These are phyloP conservation scores for Caranx melampygus DNA, from an alignment of 2,113 vertebrate genomes.

Conservation along the genomic window DNA sequence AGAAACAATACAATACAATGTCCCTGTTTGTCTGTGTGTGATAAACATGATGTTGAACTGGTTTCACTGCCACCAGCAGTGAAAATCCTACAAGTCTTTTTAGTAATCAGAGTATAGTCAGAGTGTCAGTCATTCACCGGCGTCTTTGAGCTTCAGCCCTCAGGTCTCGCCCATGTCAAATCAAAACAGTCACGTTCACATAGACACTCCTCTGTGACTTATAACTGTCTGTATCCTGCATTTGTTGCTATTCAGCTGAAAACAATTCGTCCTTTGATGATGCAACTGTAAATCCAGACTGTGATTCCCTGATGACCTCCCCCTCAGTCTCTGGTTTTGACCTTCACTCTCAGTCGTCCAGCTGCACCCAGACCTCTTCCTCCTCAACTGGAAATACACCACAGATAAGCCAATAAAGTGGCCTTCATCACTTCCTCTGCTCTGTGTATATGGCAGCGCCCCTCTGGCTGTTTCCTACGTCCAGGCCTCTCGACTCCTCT, in stretches of 20 bases:
- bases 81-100: constrained; percentile 28
- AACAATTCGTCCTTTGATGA: constrained; percentile 52
- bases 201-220: constrained; percentile 15
- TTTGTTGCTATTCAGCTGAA: constrained; percentile 17
- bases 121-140: constrained; percentile 21
- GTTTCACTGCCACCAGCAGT: constrained; percentile 32
- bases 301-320: constrained; percentile 35
- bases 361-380: constrained; percentile 35
- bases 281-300: constrained; percentile 40
- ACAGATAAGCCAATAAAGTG: constrained; percentile 25
- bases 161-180: constrained; percentile 21
- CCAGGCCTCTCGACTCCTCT: constrained; percentile 8
- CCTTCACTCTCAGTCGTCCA: constrained; percentile 31
- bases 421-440: constrained; percentile 36
- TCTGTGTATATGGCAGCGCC: constrained; percentile 20
- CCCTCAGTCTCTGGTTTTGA: constrained; percentile 27
- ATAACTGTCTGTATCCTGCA: constrained; percentile 20
- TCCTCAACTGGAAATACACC: constrained; percentile 32
- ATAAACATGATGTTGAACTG: constrained; percentile 11
- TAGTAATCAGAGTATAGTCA: constrained; percentile 32
- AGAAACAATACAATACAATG: constrained; percentile 48
- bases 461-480: constrained; percentile 10
- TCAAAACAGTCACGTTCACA: constrained; percentile 33
- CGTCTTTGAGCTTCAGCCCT: constrained; percentile 36
- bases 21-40: constrained; percentile 50